Base-by-base conservation (phyloP, 2,113 vertebrate genomes). In the Chitala chitala region DNA sequence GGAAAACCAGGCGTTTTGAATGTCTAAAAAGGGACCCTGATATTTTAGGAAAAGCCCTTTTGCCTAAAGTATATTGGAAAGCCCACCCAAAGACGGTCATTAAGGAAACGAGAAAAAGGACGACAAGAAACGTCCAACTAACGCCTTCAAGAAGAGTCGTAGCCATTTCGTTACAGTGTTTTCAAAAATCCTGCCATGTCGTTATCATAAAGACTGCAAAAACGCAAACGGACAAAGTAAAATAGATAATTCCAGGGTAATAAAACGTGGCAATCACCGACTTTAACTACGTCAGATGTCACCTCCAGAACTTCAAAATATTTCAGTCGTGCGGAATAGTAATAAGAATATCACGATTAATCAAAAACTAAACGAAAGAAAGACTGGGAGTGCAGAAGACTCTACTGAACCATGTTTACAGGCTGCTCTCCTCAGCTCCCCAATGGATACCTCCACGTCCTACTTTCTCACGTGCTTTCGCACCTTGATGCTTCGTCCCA, bases 1-100 rank as follows among this genome's bases (percentile, higher is more conserved):
- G 42, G 64, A 46, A 29, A 48, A 68, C 15, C 12, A 15, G n/a
- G 10, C 22, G 42, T 46, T 68, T 46, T 26, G 64, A 68, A 26
- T 17, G 9, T 17, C 38, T 12, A 48, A 42, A 44, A 68, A 68
- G 42, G 6, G 42, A 38, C 64, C 42, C 26, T 15, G 64, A 10
- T 12, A 48, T 46, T 10, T 66, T 42, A 26, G 22, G 40, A 46
- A 26, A 9, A 44, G 6, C 64, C 38, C 40, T 38, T 24, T 29
- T 66, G 38, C 12, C 40, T 10, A 66, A 44, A 66, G n/a, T 26
- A 44, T 46, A 36, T 40, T 44, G 64, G n/a, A 29, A n/a, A 26
- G 64, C 64, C 64, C 64, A 68, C 9, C 22, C 64, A 8, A 46
- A 4, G 42, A 68, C 64, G 64, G 64, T 68, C 64, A 68, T 22